Evolutionary conservation across 2,797 vertebrate genomes (phyloP), one percentile per base, ranked within the genome.

Genomic region (Ctenosaura bakeri): DNA sequence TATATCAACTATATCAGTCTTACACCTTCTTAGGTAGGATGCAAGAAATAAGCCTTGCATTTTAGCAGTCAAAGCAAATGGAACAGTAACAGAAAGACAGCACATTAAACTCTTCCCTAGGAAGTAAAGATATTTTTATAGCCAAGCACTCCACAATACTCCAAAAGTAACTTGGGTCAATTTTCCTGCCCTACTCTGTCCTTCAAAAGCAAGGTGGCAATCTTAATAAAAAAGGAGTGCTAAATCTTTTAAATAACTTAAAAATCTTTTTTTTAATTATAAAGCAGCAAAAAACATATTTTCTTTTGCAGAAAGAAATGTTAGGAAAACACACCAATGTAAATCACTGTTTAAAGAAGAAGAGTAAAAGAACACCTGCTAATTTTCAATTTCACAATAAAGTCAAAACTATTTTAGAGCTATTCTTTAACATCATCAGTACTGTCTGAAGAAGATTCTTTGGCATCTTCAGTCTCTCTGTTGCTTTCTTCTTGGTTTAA

Each of bases 261-360:
- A 97, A 97, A 96, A 96, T 93, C 95, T 90, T 94, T 95, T 96
- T 96, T 97, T 94, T 96, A 96, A 95, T 97, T 95, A 96, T 97
- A 97, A 97, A 98, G 97, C 97, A 98, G 97, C 97, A 97, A 97
- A 89, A 97, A 96, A 90, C 96, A 92, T 69, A 69, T 95, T 95
- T 96, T 96, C 97, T 95, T 97, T 95, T 94, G 96, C 96, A 90
- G 96, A 97, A 97, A 97, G 95, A 96, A 97, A 92, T 71, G 95
- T 96, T 96, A 96, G 96, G 93, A 94, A 78, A 95, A 95, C 97
- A 96, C 95, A 92, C 96, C 95, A 92, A 95, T 88, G 95, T 91
- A 89, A 94, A 94, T 74, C 95, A 94, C 95, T 87, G 95, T 96
- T 95, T 92, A 83, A 87, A 83, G 90, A 38, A 52, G 38, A 74